Evolutionary conservation across 2,797 vertebrate genomes (phyloP).

Genomic region (Chromis chromis): DNA sequence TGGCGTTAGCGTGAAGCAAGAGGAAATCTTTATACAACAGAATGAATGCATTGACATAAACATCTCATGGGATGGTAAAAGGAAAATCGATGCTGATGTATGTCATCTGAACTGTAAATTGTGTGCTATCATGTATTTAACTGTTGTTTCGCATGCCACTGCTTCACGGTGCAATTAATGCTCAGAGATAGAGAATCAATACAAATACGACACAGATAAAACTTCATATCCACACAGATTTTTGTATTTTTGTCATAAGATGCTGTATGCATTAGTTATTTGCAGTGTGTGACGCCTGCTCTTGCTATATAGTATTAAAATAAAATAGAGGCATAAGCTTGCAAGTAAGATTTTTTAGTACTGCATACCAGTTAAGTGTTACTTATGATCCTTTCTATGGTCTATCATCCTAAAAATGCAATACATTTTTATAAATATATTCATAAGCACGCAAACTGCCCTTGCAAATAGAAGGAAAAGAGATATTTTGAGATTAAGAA

Average conservation of each 20-base stretch:
- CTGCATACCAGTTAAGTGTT: constrained; percentile 2
- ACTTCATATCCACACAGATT: not conserved
- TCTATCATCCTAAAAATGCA: not conserved
- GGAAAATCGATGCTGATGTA: constrained; percentile 11
- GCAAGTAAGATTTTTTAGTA: not conserved
- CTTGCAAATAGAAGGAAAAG: not conserved
- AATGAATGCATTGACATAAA: constrained; percentile 12
- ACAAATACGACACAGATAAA: constrained; percentile 9
- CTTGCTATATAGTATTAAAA: not conserved
- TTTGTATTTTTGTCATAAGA: not conserved
- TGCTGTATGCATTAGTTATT: not conserved
- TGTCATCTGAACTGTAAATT: constrained; percentile 6
- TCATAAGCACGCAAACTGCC: not conserved
- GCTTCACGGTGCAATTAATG: constrained; percentile 26
- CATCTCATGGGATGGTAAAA: not conserved
- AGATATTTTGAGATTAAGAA: not conserved
- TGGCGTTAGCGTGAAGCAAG: constrained; percentile 14
- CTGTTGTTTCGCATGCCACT: not conserved
- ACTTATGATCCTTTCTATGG: constrained; percentile 1
- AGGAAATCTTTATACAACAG: constrained; percentile 17
- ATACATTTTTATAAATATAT: not conserved
- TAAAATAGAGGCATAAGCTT: not conserved
- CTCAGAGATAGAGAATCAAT: constrained; percentile 2
- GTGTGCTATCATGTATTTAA: not conserved
- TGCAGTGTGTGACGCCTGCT: not conserved